Evolutionary conservation across 2,888 invertebrate genomes (phyloP).

Genomic region (Ochropacha duplaris): DNA sequence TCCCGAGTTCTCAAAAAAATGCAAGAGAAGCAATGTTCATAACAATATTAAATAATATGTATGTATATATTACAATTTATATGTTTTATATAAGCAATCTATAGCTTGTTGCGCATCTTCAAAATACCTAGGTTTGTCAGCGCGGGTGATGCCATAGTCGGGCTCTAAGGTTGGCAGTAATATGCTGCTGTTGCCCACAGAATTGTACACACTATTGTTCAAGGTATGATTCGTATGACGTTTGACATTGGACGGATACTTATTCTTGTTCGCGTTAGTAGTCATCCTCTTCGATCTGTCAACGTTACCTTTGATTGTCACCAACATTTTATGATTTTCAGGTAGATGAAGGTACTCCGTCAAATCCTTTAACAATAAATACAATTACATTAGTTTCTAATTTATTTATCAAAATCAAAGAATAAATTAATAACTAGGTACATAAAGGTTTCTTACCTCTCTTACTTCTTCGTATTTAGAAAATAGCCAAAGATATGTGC

Average conservation of each 20-base stretch:
- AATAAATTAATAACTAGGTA: conserved; percentile 3
- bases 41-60: not conserved
- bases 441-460: conserved; percentile 45
- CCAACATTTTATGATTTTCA: conserved; percentile 66
- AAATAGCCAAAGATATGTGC: conserved; percentile 87
- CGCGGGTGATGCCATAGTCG: conserved; percentile 66
- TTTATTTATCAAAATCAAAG: conserved; percentile 1
- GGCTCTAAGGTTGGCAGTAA: conserved; percentile 65
- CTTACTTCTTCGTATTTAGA: conserved; percentile 76
- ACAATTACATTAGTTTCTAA: not conserved
- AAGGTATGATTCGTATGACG: conserved; percentile 50
- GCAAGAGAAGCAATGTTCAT: not conserved
- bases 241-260: conserved; percentile 44
- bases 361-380: conserved; percentile 58
- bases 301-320: conserved; percentile 61
- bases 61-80: conserved; percentile 47
- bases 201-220: conserved; percentile 38
- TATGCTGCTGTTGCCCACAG: conserved; percentile 18
- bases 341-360: conserved; percentile 56
- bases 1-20: not conserved
- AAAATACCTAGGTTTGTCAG: conserved; percentile 68
- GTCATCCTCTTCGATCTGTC: conserved; percentile 64
- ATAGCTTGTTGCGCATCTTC: conserved; percentile 72
- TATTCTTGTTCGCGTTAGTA: conserved; percentile 46
- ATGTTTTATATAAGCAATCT: conserved; percentile 62